Conservation (phyloP, 2,113 vertebrate genomes). For the Toxotes jaculatrix region DNA sequence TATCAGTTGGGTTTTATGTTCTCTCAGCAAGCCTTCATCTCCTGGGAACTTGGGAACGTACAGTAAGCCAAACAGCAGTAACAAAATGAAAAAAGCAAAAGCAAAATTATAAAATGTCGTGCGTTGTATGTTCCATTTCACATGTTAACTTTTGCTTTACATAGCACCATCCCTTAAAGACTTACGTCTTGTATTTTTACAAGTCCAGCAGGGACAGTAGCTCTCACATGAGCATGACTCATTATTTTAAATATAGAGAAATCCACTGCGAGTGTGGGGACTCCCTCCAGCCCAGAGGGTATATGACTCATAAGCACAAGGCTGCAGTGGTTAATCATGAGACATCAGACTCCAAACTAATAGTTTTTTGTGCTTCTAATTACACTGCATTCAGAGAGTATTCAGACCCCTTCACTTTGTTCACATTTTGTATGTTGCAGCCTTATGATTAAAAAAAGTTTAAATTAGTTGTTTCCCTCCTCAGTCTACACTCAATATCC, state of each 20-base stretch:
- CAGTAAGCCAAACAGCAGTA: not conserved
- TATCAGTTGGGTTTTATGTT: conserved; percentile 40
- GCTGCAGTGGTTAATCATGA: conserved; percentile 67
- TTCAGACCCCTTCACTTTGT: too few species aligned
- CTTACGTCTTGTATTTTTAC: conserved; percentile 33
- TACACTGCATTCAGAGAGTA: not conserved
- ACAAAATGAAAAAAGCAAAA: not conserved
- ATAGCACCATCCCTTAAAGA: conserved; percentile 20
- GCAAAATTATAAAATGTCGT: not conserved
- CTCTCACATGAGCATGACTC: conserved; percentile 73
- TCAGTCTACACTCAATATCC: too few species aligned
- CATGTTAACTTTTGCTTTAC: not conserved
- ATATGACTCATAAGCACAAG: conserved; percentile 77
- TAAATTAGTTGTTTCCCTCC: too few species aligned
- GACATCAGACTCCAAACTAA: conserved; percentile 61
- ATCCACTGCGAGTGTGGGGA: conserved; percentile 45
- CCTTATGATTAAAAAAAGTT: too few species aligned
- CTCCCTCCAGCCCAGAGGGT: conserved; percentile 62
- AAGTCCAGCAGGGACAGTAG: conserved; percentile 38
- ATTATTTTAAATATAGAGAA: conserved; percentile 70
- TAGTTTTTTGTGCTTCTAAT: conserved; percentile 40
- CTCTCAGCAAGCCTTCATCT: not conserved
- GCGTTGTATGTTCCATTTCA: conserved; percentile 1
- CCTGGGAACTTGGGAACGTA: not conserved
- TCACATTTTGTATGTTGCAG: too few species aligned